phyloP scores from a whole-genome alignment of 92 coral and sea anemone species.

The Porites cylindrica region DNA sequence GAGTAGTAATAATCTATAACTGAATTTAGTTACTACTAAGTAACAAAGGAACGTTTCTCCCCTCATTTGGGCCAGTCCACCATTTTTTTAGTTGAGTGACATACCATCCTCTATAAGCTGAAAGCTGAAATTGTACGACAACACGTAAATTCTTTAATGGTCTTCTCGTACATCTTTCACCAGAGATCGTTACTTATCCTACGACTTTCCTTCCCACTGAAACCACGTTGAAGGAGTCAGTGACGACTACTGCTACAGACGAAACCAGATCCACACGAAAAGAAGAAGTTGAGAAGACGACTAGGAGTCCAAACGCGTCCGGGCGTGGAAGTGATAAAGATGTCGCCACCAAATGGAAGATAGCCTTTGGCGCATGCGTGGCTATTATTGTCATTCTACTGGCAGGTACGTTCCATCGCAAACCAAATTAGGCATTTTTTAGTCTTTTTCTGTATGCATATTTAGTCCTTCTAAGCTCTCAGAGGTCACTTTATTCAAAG shows the following conservation, averaged over 20 bases:
- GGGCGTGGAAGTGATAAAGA: not conserved
- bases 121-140: not conserved
- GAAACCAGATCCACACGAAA: not conserved
- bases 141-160: not conserved
- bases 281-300: not conserved
- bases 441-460: not conserved
- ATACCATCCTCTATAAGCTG: no score
- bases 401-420: not conserved
- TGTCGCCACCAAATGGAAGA: constrained; percentile 3
- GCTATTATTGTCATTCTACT: constrained; percentile 4
- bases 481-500: not conserved
- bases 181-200: not conserved
- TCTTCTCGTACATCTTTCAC: not conserved
- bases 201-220: not conserved
- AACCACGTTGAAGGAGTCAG: not conserved
- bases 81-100: no score
- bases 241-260: not conserved
- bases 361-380: constrained; percentile 19
- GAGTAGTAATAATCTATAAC: no score
- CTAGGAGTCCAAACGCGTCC: not conserved
- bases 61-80: no score
- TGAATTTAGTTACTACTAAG: no score
- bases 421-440: not conserved
- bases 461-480: not conserved
- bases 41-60: no score